Conservation (phyloP, 2,888 invertebrate genomes). For the Allacma fusca region DNA sequence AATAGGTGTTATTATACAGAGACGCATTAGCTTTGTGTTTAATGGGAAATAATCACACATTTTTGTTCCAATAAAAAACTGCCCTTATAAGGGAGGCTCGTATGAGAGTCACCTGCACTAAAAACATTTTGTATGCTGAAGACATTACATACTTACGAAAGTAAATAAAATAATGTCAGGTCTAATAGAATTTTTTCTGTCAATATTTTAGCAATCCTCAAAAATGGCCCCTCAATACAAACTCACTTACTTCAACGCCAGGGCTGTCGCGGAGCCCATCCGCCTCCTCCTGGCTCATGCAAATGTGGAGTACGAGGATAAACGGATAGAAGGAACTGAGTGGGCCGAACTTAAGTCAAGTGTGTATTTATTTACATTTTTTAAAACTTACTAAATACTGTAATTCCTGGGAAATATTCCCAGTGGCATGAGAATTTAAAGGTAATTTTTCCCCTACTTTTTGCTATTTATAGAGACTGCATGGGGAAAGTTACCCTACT, state of each 20-base stretch:
- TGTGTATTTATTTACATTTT: not conserved
- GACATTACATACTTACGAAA: no score
- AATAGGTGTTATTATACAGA: no score
- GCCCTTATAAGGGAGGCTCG: no score
- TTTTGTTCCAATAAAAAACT: no score
- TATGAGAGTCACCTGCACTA: no score
- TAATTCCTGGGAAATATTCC: not conserved
- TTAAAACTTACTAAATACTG: not conserved
- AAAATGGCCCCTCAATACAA: slow-evolving; percentile 26
- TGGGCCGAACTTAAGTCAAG: slow-evolving; percentile 32
- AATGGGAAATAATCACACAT: no score
- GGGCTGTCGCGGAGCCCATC: slow-evolving; percentile 25
- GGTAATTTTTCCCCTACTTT: not conserved
- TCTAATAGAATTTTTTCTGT: no score
- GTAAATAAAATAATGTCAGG: no score
- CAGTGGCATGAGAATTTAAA: no score
- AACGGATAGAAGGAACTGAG: slow-evolving; percentile 8
- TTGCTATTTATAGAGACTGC: not conserved
- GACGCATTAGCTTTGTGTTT: no score
- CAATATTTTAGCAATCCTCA: no score
- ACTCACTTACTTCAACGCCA: slow-evolving; percentile 35
- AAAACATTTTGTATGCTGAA: no score
- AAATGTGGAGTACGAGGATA: slow-evolving; percentile 27
- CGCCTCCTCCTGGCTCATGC: slow-evolving; percentile 35
- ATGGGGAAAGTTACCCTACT: not conserved